A percentile compares a stretch with the other conserved stretches of the same genome.
Evolutionary conservation across 2,797 vertebrate species (phyloP).

Genomic region (Carapus acus): DNA sequence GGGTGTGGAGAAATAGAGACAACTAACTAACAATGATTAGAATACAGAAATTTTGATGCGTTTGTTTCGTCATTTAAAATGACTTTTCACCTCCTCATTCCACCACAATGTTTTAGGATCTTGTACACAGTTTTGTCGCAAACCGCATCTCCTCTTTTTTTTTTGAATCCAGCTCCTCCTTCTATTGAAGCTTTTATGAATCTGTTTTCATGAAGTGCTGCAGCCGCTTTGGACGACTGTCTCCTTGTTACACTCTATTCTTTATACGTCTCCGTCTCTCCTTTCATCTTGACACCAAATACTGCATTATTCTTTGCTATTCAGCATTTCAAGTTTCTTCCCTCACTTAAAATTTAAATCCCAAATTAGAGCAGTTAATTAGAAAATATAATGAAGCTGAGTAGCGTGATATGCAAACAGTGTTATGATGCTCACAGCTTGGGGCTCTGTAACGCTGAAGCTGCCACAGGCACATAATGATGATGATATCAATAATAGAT

Average conservation of each 20-base stretch:
- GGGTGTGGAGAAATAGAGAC: no score
- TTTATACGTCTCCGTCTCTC: constrained; percentile 47
- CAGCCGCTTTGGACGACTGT: constrained; percentile 44
- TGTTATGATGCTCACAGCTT: constrained; percentile 60
- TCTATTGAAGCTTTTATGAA: constrained; percentile 37
- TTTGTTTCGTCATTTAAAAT: constrained; percentile 61
- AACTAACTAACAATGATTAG: constrained; percentile 81
- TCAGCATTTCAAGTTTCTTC: constrained; percentile 63
- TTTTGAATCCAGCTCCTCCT: no score
- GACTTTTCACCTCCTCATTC: constrained; percentile 46
- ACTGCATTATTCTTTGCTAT: constrained; percentile 61
- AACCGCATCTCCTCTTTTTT: no score
- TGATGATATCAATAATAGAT: constrained; percentile 75
- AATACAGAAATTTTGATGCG: constrained; percentile 62
- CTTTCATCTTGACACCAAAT: constrained; percentile 62
- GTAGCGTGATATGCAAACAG: constrained; percentile 71
- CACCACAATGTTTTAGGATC: constrained; percentile 34
- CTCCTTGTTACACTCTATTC: constrained; percentile 25
- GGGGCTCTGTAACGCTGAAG: constrained; percentile 57
- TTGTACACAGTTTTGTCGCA: constrained; percentile 58
- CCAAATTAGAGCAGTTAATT: constrained; percentile 73
- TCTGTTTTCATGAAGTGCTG: constrained; percentile 50
- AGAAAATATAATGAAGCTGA: constrained; percentile 74
- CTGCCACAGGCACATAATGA: constrained; percentile 65
- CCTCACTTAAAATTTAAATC: constrained; percentile 65